These are phyloP conservation scores for Cebus imitator DNA, from an alignment of 2,113 vertebrate genomes.

Conservation along the genomic window DNA sequence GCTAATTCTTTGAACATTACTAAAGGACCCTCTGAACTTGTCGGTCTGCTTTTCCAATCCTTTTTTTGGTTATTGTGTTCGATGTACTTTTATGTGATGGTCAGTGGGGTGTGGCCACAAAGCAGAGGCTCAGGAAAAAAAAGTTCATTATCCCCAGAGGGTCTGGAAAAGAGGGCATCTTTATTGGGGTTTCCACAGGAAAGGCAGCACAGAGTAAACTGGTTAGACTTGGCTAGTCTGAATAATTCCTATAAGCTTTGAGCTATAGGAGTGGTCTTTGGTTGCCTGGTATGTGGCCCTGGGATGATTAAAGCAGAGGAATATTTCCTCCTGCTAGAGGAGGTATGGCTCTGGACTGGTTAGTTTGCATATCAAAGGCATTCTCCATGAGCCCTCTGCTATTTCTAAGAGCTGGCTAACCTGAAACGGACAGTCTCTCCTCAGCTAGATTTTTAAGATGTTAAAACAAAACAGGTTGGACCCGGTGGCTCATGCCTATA, in stretches of 20 bases:
- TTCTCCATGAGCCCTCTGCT: background rate
- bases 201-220: background rate
- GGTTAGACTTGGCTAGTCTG: background rate
- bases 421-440: background rate
- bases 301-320: background rate
- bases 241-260: background rate
- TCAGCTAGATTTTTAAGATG: background rate
- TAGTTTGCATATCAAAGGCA: background rate
- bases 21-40: background rate
- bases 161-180: background rate
- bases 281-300: background rate
- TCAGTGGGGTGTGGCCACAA: background rate
- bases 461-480: background rate
- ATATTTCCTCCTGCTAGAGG: background rate
- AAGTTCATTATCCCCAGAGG: background rate
- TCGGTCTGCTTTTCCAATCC: background rate
- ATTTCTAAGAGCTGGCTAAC: background rate
- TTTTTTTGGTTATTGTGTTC: background rate
- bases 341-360: background rate
- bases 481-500: no score
- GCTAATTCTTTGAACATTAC: background rate
- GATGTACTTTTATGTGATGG: background rate
- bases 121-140: background rate
- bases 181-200: background rate
- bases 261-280: background rate